Evolutionary conservation across 2,888 invertebrate species (phyloP).

Genomic region (Drosophila bunnanda): DNA sequence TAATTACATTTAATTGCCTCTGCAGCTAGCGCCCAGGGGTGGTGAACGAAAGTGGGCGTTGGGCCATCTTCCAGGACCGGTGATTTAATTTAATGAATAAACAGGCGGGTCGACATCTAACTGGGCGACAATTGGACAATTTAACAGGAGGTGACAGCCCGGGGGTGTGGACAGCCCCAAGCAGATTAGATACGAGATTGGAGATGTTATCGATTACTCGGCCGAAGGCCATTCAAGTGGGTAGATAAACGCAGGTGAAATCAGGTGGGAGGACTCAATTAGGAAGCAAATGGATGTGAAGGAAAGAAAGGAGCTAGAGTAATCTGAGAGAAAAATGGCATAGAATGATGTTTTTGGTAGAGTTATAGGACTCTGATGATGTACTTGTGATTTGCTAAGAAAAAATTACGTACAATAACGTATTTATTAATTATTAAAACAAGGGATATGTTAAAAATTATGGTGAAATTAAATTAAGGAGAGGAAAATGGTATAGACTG

Average conservation of each 20-base stretch:
- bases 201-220: conserved; percentile 45
- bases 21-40: conserved; percentile 26
- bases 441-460: no score
- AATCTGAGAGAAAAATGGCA: not conserved
- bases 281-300: conserved; percentile 12
- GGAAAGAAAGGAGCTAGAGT: not conserved
- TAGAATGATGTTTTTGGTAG: no score
- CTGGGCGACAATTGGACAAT: conserved; percentile 56
- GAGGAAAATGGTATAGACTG: no score
- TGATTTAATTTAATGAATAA: conserved; percentile 69
- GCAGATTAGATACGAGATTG: conserved; percentile 20
- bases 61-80: not conserved
- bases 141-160: conserved; percentile 29
- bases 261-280: conserved; percentile 30
- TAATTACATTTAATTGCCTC: conserved; percentile 77
- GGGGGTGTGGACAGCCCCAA: conserved; percentile 42
- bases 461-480: no score
- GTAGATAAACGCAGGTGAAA: conserved; percentile 22
- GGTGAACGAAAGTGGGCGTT: not conserved
- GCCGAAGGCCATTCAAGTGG: conserved; percentile 8
- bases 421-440: not conserved
- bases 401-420: not conserved
- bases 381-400: not conserved
- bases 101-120: conserved; percentile 46
- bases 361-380: not conserved